Conservation (phyloP, 2,797 vertebrate species). For the Takifugu rubripes region DNA sequence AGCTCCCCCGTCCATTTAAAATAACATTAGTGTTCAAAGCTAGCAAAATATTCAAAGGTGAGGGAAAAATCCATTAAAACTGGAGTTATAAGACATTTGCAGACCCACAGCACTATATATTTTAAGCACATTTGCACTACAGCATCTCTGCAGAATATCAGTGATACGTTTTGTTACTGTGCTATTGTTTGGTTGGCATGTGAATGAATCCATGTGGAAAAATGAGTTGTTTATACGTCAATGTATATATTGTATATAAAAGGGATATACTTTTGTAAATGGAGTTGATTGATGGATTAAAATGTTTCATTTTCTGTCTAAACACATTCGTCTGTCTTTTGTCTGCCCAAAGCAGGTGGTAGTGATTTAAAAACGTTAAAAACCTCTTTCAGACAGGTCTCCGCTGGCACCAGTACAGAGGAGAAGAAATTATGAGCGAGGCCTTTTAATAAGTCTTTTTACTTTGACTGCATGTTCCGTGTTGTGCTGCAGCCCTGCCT, state of each 20-base stretch:
- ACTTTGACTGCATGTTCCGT: constrained; percentile 48
- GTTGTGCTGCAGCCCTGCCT: constrained; percentile 37
- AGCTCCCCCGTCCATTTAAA: constrained; percentile 20
- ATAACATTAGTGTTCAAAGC: constrained; percentile 31
- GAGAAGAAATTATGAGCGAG: constrained; percentile 49
- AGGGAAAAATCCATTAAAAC: constrained; percentile 35
- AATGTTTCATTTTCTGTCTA: constrained; percentile 74
- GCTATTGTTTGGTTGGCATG: constrained; percentile 66
- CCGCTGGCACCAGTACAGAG: constrained; percentile 55
- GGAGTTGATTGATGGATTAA: constrained; percentile 77
- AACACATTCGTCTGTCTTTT: constrained; percentile 51
- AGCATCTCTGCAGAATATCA: constrained; percentile 70
- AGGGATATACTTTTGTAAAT: constrained; percentile 85
- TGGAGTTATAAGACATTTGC: constrained; percentile 64
- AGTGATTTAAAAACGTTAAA: constrained; percentile 56
- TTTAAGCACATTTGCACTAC: constrained; percentile 76
- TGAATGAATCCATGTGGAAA: constrained; percentile 69
- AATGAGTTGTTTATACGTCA: constrained; percentile 74
- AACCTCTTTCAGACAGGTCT: constrained; percentile 34
- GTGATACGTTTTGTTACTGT: constrained; percentile 60
- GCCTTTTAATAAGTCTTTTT: constrained; percentile 55
- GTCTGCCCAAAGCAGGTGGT: constrained; percentile 38
- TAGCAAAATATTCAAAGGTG: constrained; percentile 41
- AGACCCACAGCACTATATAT: constrained; percentile 70
- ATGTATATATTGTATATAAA: constrained; percentile 84